Evolutionary conservation across 1,140 invertebrate species (phyloP).

Genomic region (Lasioglossum albipes): DNA sequence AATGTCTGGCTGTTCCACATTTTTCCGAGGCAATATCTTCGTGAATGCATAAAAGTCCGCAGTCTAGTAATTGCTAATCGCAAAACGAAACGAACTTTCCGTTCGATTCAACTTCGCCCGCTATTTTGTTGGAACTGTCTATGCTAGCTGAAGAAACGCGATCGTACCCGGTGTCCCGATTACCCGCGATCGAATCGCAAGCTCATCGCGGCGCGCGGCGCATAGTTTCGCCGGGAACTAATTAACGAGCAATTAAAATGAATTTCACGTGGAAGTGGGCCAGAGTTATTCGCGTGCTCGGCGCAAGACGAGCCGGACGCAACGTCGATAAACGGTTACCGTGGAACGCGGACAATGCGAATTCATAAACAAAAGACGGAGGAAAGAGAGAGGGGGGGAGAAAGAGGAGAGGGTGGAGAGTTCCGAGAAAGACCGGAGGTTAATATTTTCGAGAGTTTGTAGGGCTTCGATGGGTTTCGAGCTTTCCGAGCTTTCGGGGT

Average conservation of each 20-base stretch:
- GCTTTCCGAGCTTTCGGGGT: background rate
- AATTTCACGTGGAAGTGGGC: constrained; percentile 61
- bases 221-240: constrained; percentile 60
- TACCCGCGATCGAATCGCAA: constrained; percentile 12
- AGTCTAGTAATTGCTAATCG: too few relatives aligned
- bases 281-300: constrained; percentile 61
- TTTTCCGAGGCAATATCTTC: too few relatives aligned
- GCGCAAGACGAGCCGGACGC: background rate
- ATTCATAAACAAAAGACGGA: constrained; percentile 36
- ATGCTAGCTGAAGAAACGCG: background rate
- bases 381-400: too few relatives aligned
- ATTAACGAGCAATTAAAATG: constrained; percentile 71
- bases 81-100: too few relatives aligned
- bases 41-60: too few relatives aligned
- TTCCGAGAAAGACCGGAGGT: background rate
- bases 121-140: background rate
- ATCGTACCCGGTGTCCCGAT: constrained; percentile 27
- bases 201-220: constrained; percentile 27
- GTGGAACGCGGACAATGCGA: constrained; percentile 49
- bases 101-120: background rate
- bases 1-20: too few relatives aligned
- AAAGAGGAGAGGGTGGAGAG: too few relatives aligned
- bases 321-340: constrained; percentile 31
- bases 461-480: background rate
- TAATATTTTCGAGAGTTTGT: background rate